Evolutionary conservation across 2,888 invertebrate genomes (phyloP), one percentile per base, ranked within the genome.

Genomic region (Lydus trimaculatus): DNA sequence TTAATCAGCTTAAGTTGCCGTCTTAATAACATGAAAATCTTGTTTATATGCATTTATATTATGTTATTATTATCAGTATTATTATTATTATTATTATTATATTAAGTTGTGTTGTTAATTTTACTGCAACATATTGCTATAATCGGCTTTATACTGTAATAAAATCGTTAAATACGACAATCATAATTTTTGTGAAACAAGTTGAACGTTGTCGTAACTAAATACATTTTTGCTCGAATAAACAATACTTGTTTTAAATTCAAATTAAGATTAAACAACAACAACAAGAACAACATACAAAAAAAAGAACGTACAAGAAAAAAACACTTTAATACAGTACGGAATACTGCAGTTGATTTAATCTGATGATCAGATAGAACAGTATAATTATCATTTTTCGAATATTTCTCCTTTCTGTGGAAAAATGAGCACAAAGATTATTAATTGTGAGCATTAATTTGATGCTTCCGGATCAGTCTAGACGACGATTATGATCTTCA

Each of bases 1-100:
- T 20, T 48, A 48, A 48, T 48, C 48, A 20, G 48, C 48, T 48
- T 48, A 48, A 48, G 20, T 48, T 48, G 48, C 48, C 48, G 48
- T 3, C 48, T 43, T 48, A 48, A 20, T 48, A 48, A 20, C 20
- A 48, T 20, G 43, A 48, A 48, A 48, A 48, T 48, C 48, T 48
- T 48, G 48, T 48, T 48, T 48, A 23, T 48, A 23, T 20, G 48
- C 48, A 48, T 48, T 48, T 48, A 23, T 52, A 52, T 52, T 20
- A 48, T 20, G 17, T 20, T 48, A 17, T 48, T 48, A 8, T 48
- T 20, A 20, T 20, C 6, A 9, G 8, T 48, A n/a, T n/a, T 43
- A 7, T 43, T 52, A 17, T 52, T 52, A 17, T 52, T 23, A 23
- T 52, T 20, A 23, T 33, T 33, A 33, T 33, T 39, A n/a, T 39